Percentiles rank a stretch among this genome's conserved stretches.
These are phyloP conservation scores for Morpho helenor DNA, from an alignment of 2,888 invertebrate genomes.

Conservation along the genomic window DNA sequence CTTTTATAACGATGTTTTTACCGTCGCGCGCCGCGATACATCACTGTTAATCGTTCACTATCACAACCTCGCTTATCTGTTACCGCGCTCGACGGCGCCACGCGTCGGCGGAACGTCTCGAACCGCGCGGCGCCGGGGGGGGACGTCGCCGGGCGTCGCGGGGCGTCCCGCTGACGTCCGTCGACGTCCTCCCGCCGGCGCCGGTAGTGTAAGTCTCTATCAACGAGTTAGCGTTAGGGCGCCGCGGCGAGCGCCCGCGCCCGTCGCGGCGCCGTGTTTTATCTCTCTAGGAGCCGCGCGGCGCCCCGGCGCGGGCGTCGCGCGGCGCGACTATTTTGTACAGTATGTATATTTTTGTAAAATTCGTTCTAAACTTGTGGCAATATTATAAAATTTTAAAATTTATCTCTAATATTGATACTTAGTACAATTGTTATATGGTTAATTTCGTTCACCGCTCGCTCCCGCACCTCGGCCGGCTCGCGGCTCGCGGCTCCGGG, in stretches of 20 bases:
- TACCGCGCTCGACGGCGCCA: neutral
- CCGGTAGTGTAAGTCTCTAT: conserved; percentile 58
- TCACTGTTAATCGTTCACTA: neutral
- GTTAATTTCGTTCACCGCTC: conserved; percentile 23
- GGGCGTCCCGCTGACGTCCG: neutral
- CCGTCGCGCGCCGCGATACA: conserved; percentile 11
- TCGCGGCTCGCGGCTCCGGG: neutral
- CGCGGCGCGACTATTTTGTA: conserved; percentile 62
- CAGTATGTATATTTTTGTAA: conserved; percentile 78
- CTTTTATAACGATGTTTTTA: conserved; percentile 37
- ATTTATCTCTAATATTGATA: conserved; percentile 62
- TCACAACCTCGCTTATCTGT: neutral
- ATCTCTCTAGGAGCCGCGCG: conserved; percentile 12
- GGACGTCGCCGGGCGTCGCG: conserved; percentile 9
- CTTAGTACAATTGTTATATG: conserved; percentile 64
- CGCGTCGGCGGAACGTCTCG: neutral
- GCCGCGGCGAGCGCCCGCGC: conserved; percentile 18
- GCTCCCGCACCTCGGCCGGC: conserved; percentile 11
- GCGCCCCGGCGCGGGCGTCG: conserved; percentile 19
- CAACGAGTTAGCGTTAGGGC: conserved; percentile 72
- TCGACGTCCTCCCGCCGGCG: conserved; percentile 1
- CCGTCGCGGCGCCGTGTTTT: conserved; percentile 11
- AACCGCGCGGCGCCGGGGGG: conserved; percentile 1
- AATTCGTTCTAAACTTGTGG: conserved; percentile 71
- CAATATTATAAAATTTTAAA: conserved; percentile 71